Evolutionary conservation across 2,888 invertebrate genomes (phyloP).

Genomic region (Pseudococcus jackbeardsleyi): DNA sequence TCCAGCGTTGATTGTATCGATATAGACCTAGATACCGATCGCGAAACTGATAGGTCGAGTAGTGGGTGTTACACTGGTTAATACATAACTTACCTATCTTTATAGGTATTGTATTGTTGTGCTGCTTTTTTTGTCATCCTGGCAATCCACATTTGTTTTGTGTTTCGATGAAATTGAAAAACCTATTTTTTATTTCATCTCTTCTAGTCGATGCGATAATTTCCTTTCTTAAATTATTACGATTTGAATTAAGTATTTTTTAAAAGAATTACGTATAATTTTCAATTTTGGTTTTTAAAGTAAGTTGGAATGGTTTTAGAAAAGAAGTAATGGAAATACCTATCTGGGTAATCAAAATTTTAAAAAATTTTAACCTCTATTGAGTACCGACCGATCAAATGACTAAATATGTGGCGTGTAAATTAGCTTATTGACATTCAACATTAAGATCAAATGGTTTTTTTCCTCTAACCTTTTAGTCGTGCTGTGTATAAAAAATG

Average conservation of each 20-base stretch:
- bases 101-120: neutral
- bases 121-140: neutral
- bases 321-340: too few relatives aligned
- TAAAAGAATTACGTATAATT: too few relatives aligned
- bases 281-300: too few relatives aligned
- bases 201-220: neutral
- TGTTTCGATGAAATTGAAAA: neutral
- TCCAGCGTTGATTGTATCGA: conserved; percentile 26
- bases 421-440: neutral
- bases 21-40: conserved; percentile 45
- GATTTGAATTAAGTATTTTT: too few relatives aligned
- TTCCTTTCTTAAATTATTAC: neutral
- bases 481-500: neutral
- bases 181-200: neutral
- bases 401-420: neutral
- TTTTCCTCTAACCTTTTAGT: neutral
- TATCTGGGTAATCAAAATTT: too few relatives aligned
- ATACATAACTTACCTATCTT: too few relatives aligned
- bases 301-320: too few relatives aligned
- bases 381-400: neutral
- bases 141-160: neutral
- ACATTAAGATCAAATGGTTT: neutral
- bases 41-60: conserved; percentile 41
- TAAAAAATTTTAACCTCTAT: neutral
- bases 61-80: conserved; percentile 56